Conservation (phyloP, 2,797 vertebrate species). For the Echiichthys vipera region DNA sequence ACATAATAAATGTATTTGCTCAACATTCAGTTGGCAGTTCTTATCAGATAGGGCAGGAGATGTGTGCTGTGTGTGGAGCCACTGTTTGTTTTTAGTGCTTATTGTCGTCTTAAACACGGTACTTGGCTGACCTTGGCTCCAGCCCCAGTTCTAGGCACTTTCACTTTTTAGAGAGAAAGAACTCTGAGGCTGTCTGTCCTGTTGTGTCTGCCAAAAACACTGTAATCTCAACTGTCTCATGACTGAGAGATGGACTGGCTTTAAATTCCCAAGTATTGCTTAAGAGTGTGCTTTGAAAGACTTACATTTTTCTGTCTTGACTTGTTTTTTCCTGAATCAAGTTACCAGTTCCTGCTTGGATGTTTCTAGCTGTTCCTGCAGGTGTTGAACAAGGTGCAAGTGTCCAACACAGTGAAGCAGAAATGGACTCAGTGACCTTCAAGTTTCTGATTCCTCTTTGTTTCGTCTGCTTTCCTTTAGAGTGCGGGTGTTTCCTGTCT, state of each 20-base stretch:
- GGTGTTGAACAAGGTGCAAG: conserved; percentile 1
- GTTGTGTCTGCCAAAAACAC: conserved; percentile 35
- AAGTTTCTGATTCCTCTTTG: conserved; percentile 53
- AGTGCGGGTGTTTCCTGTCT: conserved; percentile 54
- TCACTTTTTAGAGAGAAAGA: conserved; percentile 39
- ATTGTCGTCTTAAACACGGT: conserved; percentile 57
- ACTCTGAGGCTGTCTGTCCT: conserved; percentile 23
- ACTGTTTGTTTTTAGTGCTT: conserved; percentile 68
- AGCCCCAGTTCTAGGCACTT: conserved; percentile 10
- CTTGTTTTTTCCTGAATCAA: conserved; percentile 21
- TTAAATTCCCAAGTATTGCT: conserved; percentile 22
- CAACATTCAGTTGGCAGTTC: conserved; percentile 36
- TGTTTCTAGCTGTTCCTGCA: conserved; percentile 6
- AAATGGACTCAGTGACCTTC: conserved; percentile 57
- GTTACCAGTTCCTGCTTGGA: conserved; percentile 3
- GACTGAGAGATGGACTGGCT: conserved; percentile 5
- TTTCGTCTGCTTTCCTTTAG: conserved; percentile 45
- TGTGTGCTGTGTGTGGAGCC: conserved; percentile 37
- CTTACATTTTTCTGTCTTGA: conserved; percentile 22
- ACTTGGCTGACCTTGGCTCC: conserved; percentile 69
- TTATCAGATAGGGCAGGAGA: conserved; percentile 46
- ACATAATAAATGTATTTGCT: conserved; percentile 54
- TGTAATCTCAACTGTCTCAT: neutral
- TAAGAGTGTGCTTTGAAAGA: conserved; percentile 17
- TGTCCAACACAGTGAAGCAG: conserved; percentile 4